phyloP scores from a whole-genome alignment of 2,113 vertebrate genomes.

The Gopherus evgoodei region DNA sequence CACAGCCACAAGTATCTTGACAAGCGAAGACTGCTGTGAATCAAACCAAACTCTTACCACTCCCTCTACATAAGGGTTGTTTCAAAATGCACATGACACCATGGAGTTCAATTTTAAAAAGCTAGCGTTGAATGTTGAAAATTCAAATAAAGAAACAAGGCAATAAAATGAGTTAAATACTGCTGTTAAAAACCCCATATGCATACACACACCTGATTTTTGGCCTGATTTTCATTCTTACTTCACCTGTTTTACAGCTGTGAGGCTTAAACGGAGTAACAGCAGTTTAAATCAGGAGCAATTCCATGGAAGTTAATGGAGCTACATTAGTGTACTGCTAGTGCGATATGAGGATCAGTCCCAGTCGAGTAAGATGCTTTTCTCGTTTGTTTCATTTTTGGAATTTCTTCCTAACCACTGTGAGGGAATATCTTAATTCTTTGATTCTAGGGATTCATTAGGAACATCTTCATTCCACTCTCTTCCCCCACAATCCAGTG shows the following conservation, averaged over 20 bases:
- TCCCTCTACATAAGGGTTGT: background rate
- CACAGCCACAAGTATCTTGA: background rate
- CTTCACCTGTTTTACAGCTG: background rate
- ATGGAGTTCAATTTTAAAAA: background rate
- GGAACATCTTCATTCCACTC: background rate
- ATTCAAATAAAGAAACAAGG: background rate
- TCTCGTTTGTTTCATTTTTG: background rate
- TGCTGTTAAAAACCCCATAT: fast-evolving
- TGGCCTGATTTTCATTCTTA: background rate
- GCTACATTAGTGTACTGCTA: background rate
- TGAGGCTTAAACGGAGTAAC: fast-evolving
- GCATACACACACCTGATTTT: background rate
- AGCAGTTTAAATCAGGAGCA: background rate
- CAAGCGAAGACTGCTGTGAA: background rate
- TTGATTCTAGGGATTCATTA: background rate
- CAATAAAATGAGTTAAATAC: background rate
- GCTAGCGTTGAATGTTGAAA: background rate
- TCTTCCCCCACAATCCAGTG: background rate
- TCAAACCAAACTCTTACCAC: background rate
- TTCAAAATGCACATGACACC: background rate
- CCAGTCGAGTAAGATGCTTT: background rate
- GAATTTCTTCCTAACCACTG: background rate
- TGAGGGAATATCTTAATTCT: background rate
- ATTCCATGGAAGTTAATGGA: background rate
- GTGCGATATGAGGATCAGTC: background rate